phyloP scores from a whole-genome alignment of 2,888 invertebrate species.

The Morpho helenor region DNA sequence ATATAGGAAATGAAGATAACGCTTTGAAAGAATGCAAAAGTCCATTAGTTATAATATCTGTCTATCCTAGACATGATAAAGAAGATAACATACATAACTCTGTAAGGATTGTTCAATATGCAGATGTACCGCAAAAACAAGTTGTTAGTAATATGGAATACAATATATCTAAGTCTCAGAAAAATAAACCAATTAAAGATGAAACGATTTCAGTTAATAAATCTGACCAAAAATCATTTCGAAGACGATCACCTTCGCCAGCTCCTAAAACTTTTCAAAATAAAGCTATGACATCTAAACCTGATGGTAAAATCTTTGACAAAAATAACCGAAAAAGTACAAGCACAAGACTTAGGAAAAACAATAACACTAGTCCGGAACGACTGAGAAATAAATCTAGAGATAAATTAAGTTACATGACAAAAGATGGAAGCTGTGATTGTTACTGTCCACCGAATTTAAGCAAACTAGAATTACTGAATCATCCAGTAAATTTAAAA shows the following conservation, averaged over 20 bases:
- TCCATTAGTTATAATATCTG: slow-evolving; percentile 65
- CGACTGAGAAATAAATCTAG: slow-evolving; percentile 7
- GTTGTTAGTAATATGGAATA: slow-evolving; percentile 6
- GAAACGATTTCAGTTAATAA: neutral
- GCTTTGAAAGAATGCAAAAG: slow-evolving; percentile 36
- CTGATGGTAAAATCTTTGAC: neutral
- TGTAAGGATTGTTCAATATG: slow-evolving; percentile 26
- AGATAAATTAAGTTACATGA: slow-evolving; percentile 7
- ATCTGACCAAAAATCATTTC: neutral
- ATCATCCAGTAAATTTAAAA: slow-evolving; percentile 7
- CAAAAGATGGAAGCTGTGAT: slow-evolving; percentile 10
- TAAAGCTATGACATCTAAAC: slow-evolving; percentile 24
- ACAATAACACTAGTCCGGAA: neutral
- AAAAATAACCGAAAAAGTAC: neutral
- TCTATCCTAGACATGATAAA: slow-evolving; percentile 50
- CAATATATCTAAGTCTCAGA: neutral
- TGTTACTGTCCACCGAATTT: slow-evolving; percentile 4
- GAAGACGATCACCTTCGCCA: slow-evolving; percentile 29
- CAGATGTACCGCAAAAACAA: slow-evolving; percentile 15
- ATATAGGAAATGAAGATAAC: slow-evolving; percentile 24
- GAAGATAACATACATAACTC: slow-evolving; percentile 26
- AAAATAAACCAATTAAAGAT: neutral
- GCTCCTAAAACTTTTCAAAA: slow-evolving; percentile 17
- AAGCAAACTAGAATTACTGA: neutral
- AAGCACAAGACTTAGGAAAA: too few relatives aligned